Conservation (phyloP, 2,888 invertebrate genomes). For the Oscheius sp. region DNA sequence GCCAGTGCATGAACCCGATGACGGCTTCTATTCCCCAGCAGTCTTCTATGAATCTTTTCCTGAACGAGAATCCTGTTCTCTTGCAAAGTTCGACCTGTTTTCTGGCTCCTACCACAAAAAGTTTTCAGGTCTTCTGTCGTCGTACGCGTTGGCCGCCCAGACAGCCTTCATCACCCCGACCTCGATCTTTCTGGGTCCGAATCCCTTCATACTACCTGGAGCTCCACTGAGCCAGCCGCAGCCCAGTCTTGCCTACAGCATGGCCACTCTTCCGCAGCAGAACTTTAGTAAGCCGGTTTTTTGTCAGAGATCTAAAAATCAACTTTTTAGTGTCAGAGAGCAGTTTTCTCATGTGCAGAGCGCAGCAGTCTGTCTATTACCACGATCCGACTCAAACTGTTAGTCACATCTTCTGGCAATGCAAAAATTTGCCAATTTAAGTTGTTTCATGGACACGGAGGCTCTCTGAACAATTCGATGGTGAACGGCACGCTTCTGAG, state of each 20-base stretch:
- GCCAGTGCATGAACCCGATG: neutral
- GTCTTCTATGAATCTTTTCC: neutral
- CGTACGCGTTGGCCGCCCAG: neutral
- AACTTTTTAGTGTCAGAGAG: too few relatives aligned
- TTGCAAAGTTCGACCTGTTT: neutral
- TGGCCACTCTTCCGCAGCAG: constrained; percentile 17
- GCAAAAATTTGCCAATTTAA: too few relatives aligned
- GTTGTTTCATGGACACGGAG: neutral
- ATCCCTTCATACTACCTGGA: neutral
- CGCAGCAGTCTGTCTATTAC: too few relatives aligned
- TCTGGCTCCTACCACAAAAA: neutral
- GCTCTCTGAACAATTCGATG: constrained; percentile 22
- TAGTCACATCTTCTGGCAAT: too few relatives aligned
- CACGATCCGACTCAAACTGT: too few relatives aligned
- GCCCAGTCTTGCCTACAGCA: too few relatives aligned
- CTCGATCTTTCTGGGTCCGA: neutral
- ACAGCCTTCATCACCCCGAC: neutral
- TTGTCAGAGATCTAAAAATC: too few relatives aligned
- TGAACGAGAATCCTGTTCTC: constrained; percentile 15
- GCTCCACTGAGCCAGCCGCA: neutral
- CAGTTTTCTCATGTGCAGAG: too few relatives aligned
- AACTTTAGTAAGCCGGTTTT: neutral
- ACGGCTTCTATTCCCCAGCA: neutral
- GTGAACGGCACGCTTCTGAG: constrained; percentile 19
- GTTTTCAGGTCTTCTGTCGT: neutral